A percentile compares a stretch with the other conserved stretches of the same genome.
phyloP scores from a whole-genome alignment of 2,888 invertebrate genomes.

The Apamea epomidion region DNA sequence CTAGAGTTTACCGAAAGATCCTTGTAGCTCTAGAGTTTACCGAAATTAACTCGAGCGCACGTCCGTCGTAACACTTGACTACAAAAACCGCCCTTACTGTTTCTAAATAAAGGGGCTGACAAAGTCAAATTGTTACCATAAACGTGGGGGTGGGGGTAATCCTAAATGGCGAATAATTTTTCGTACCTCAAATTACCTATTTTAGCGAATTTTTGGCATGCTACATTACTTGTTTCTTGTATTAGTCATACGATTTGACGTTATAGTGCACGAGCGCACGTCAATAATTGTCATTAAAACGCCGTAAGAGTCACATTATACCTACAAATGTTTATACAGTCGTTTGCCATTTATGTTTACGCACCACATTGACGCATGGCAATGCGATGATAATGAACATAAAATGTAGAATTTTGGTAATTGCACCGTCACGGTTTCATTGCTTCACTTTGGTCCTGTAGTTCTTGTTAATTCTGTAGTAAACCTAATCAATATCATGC shows the following conservation, averaged over 20 bases:
- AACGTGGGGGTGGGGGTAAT: neutral
- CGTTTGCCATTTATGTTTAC: conserved; percentile 1
- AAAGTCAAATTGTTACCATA: neutral
- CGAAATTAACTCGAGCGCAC: neutral
- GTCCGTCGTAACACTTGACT: neutral
- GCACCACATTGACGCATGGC: neutral
- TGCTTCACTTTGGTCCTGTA: neutral
- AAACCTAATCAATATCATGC: neutral
- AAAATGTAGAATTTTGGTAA: neutral
- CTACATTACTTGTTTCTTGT: neutral
- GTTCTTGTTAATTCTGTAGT: neutral
- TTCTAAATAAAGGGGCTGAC: neutral
- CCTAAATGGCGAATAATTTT: neutral
- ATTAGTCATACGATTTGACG: neutral
- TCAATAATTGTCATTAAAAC: neutral
- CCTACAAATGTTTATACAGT: neutral
- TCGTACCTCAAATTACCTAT: no score
- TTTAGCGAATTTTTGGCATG: neutral
- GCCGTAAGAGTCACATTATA: neutral
- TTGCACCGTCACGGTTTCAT: neutral
- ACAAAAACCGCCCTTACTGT: neutral
- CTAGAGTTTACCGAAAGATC: neutral
- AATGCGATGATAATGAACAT: neutral
- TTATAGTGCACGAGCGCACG: neutral
- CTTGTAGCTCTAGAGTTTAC: neutral